Evolutionary conservation across 2,113 vertebrate species (phyloP), one percentile per base, ranked within the genome.

Genomic region (Hippolais icterina): DNA sequence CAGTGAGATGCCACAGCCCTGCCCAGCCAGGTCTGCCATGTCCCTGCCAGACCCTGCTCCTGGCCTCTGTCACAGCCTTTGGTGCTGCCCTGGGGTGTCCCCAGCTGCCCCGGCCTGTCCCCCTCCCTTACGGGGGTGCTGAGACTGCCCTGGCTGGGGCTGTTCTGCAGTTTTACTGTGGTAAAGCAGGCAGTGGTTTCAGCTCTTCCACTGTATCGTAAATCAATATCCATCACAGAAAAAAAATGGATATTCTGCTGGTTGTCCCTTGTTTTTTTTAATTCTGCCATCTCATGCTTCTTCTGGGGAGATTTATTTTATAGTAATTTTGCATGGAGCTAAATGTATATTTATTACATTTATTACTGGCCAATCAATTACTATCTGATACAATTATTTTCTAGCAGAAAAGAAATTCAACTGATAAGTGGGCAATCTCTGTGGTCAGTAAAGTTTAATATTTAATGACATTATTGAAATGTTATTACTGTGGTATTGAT

Each of bases 401-500:
- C 80, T 63, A 60, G 49, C n/a, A 88, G 71, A 87, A 93, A 86
- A 86, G 4, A 93, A 83, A 83, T 91, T 76, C 94, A 96, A 83
- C 59, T 96, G 88, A 50, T 86, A 87, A 94, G 42, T 72, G 44
- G 56, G 64, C 54, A 79, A 89, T 90, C 60, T 87, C 50, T 76
- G 65, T 83, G 65, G 64, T 93, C 77, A 77, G 35, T 81, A 54
- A 71, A 79, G 54, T 54, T 78, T 61, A 84, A 83, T 87, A 86
- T 75, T 94, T 97, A 95, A 95, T 97, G 72, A 94, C 82, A 82
- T 78, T 93, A 91, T 95, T 91, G 83, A 91, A 78, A 65, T 84
- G 23, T 85, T 96, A 59, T 87, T 91, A 31, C 70, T 18, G 9
- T 65, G 75, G 11, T 28, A 42, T 80, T 66, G 53, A 9, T 89